These are phyloP conservation scores for Mesaphorura yosii DNA, from an alignment of 1,140 invertebrate species.

Conservation along the genomic window DNA sequence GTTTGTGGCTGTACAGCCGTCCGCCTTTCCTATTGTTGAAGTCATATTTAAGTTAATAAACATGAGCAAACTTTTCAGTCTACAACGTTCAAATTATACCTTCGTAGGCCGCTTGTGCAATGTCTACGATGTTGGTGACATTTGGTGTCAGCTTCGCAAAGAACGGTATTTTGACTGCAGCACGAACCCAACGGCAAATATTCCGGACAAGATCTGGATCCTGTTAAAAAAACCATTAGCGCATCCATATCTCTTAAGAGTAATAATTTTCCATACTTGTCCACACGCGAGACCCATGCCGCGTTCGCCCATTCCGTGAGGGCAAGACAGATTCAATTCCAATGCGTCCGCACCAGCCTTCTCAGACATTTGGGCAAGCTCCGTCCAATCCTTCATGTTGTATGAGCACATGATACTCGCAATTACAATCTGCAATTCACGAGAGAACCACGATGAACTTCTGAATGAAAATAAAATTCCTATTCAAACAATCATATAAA, in stretches of 20 bases:
- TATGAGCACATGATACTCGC: conserved; percentile 94
- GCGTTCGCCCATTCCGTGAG: conserved; percentile 95
- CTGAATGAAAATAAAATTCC: conserved; percentile 1
- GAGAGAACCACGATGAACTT: conserved; percentile 15
- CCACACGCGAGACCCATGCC: conserved; percentile 97
- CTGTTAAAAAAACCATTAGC: conserved; percentile 48
- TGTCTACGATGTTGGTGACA: conserved; percentile 80
- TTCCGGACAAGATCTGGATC: conserved; percentile 72
- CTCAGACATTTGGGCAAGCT: conserved; percentile 65
- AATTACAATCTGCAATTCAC: conserved; percentile 62
- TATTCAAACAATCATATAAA: not conserved
- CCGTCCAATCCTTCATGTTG: conserved; percentile 76
- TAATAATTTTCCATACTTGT: conserved; percentile 40
- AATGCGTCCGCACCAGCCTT: conserved; percentile 81
- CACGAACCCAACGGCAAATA: conserved; percentile 81
- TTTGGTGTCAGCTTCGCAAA: conserved; percentile 97
- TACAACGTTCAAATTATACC: conserved; percentile 41
- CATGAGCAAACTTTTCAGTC: not conserved
- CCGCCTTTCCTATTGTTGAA: conserved; percentile 57
- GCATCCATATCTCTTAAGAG: not conserved
- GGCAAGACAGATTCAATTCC: conserved; percentile 93
- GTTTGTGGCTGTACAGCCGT: conserved; percentile 93
- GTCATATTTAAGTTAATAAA: not conserved
- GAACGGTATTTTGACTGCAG: conserved; percentile 82
- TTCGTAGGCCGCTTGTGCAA: conserved; percentile 81